These are phyloP conservation scores for Cyclophora punctaria DNA, from an alignment of 2,888 invertebrate genomes.

Conservation along the genomic window DNA sequence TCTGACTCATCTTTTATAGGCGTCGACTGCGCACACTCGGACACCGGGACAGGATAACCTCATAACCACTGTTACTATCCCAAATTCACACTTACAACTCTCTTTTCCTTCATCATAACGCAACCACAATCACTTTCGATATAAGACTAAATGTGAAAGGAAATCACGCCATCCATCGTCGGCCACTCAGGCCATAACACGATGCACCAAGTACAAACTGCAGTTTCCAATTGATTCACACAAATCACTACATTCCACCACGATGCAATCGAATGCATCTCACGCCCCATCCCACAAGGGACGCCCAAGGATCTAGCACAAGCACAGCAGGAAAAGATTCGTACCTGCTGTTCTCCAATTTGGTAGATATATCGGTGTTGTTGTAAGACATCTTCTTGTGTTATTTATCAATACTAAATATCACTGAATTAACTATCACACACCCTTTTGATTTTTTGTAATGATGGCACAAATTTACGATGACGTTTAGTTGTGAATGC, in stretches of 20 bases:
- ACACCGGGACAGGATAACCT: constrained; percentile 41
- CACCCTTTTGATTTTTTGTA: constrained; percentile 50
- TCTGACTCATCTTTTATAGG: constrained; percentile 20
- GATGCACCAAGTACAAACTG: constrained; percentile 5
- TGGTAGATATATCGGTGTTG: constrained; percentile 67
- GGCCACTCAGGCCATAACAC: constrained; percentile 14
- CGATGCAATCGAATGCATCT: constrained; percentile 27
- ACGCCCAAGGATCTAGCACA: constrained; percentile 29
- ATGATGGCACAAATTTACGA: constrained; percentile 45
- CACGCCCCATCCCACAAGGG: constrained; percentile 25
- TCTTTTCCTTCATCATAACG: constrained; percentile 16
- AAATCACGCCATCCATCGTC: constrained; percentile 17
- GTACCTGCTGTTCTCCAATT: constrained; percentile 74
- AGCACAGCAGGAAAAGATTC: constrained; percentile 31
- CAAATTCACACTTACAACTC: constrained; percentile 4
- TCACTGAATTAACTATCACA: constrained; percentile 66
- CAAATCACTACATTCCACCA: constrained; percentile 14
- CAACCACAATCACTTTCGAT: constrained; percentile 13
- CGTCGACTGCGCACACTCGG: constrained; percentile 48
- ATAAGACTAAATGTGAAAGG: constrained; percentile 32
- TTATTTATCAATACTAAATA: constrained; percentile 65
- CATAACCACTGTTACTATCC: constrained; percentile 17
- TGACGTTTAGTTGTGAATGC: constrained; percentile 42
- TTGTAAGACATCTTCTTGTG: constrained; percentile 71
- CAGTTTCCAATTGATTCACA: constrained; percentile 8